phyloP scores from a whole-genome alignment of 1,140 invertebrate genomes.

The Ips typographus region DNA sequence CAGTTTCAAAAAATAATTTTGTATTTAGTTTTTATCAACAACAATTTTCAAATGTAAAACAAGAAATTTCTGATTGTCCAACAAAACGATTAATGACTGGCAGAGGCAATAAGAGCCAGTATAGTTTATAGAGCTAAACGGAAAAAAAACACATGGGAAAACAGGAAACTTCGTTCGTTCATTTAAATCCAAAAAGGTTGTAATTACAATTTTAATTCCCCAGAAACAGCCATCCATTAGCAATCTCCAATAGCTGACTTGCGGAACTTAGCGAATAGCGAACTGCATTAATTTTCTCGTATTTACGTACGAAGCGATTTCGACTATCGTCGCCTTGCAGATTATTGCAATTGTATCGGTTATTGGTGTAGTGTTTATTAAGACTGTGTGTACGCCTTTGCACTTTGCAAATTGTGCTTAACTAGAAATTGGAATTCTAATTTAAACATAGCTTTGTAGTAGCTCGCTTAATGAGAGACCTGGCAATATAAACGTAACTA shows the following conservation, averaged over 20 bases:
- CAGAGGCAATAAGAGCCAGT: too few species aligned
- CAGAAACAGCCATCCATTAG: conserved; percentile 1
- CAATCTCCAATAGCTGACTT: conserved; percentile 4
- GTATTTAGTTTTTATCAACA: too few species aligned
- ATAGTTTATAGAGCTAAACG: too few species aligned
- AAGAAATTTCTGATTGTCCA: too few species aligned
- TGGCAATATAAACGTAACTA: too few species aligned
- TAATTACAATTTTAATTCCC: background rate
- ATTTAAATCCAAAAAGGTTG: background rate
- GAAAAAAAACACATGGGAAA: too few species aligned
- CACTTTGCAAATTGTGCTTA: background rate
- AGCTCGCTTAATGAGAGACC: too few species aligned
- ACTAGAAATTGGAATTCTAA: background rate
- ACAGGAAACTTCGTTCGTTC: too few species aligned
- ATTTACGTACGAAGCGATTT: conserved; percentile 1
- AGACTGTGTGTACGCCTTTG: background rate
- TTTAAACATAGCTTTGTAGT: background rate
- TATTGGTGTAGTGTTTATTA: conserved; percentile 2
- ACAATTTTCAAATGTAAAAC: too few species aligned
- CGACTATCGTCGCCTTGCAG: conserved; percentile 3
- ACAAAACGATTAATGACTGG: too few species aligned
- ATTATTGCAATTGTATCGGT: conserved; percentile 4
- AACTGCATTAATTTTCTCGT: conserved; percentile 1
- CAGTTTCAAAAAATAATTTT: too few species aligned
- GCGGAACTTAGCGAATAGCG: background rate